Evolutionary conservation across 1,140 invertebrate species (phyloP), one percentile per base, ranked within the genome.

Genomic region (Polypedilum vanderplanki): DNA sequence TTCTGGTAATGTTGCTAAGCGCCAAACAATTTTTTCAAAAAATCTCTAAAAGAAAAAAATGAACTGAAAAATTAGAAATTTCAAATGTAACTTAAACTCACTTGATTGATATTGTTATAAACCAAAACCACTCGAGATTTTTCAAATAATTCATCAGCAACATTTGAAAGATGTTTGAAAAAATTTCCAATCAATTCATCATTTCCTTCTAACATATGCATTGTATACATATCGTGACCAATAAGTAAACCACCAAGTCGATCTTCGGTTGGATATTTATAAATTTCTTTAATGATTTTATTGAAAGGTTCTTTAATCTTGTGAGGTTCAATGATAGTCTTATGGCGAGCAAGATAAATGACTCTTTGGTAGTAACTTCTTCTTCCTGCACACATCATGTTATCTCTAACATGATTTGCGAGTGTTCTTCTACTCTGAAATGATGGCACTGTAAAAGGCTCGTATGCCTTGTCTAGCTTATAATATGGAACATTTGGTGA

Each of bases 141-240:
- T 15, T 17, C 64, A 67, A 67, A 67, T 17, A 67, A 17, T 20
- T 67, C 64, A 7, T 67, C 64, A 1, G 64, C 9, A 67, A 18
- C 18, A 8, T 67, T 67, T 15, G 9, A 8, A 7, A 67, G n/a
- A 4, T 67, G 64, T 67, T 67, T 12, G n/a, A 67, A 67, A 67
- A 17, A 67, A 67, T 67, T 67, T 67, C 64, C 64, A 67, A 67
- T 67, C n/a, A 67, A 67, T 67, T 67, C 64, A 20, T 67, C 64
- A 8, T 17, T 67, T 18, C 64, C 64, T 20, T 67, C 64, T 3
- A 67, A 17, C 64, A 67, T 67, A 8, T 67, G 64, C 15, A 67
- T n/a, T 15, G 64, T 17, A 8, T 67, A 67, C 64, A 67, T 67
- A 17, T 67, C 64, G 18, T 67, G 64, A 15, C 64, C 64, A 67